Conservation (phyloP, 2,113 vertebrate species). For the Guaruba guarouba region DNA sequence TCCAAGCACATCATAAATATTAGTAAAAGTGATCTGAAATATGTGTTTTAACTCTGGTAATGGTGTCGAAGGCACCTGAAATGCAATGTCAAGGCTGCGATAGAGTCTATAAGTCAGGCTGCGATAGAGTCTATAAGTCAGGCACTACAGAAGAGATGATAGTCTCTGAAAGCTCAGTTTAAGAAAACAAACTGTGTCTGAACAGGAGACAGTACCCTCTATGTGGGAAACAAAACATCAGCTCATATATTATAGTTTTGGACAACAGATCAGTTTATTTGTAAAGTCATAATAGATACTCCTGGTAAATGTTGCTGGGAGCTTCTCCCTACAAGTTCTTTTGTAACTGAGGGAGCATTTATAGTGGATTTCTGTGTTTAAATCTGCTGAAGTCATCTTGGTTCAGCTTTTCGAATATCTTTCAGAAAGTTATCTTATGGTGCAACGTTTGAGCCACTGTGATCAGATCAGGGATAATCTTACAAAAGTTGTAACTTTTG, state of each 20-base stretch:
- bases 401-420: neutral
- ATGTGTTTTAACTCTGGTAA: neutral
- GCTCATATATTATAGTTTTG: neutral
- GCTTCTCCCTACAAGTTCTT: neutral
- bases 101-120: rapidly evolving
- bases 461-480: neutral
- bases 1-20: neutral
- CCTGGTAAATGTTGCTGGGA: neutral
- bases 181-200: neutral
- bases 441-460: neutral
- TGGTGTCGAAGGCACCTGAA: neutral
- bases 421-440: neutral
- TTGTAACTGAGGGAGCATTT: neutral
- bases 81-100: neutral
- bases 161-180: neutral
- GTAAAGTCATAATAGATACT: neutral
- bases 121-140: rapidly evolving
- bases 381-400: neutral
- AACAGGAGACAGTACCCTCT: neutral
- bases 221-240: neutral
- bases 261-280: neutral
- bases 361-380: neutral
- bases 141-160: neutral
- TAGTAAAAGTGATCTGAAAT: neutral
- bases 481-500: neutral